Evolutionary conservation across 2,797 vertebrate species (phyloP), one percentile per base, ranked within the genome.

Genomic region (Siniperca scherzeri): DNA sequence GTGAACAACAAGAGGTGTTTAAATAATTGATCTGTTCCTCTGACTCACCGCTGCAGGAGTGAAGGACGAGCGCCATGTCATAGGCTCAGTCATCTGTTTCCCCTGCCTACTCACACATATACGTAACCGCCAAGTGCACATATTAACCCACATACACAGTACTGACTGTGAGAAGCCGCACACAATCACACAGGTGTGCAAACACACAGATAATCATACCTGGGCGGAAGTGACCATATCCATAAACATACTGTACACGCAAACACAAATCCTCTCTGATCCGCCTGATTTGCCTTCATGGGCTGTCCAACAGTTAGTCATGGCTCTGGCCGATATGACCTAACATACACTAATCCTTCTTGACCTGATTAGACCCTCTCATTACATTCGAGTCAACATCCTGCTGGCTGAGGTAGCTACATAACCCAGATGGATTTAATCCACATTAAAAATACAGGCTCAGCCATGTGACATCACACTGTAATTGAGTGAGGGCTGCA

Each of bases 41-140:
- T 94, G 94, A 94, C 85, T 94, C 93, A 94, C 19, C n/a, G 2
- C 77, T 81, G 82, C 74, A 73, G 76, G 70, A 87, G 66, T 74
- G 78, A 85, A 85, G 77, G 87, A 81, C 72, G 30, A 56, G 74
- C 13, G 6, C n/a, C 69, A 36, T 77, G 80, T 74, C 84, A 81
- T 70, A 7, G 1, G 27, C 67, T 77, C 84, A 78, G 78, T 76
- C 60, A 81, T 71, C 50, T 30, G 1, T 59, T 74, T 66, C 74
- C 48, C 64, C 77, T 55, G 74, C 91, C 77, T 65, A 75, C 74
- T 62, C 67, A 69, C 53, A 82, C 60, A 85, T 21, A 44, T 40
- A 78, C 61, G 68, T 55, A 80, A 87, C 50, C 36, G 7, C 53
- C 77, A 82, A 81, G 70, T 73, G 77, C 70, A 62, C 33, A 70